Conservation (phyloP, 2,888 invertebrate species). For the Andrena bucephala region DNA sequence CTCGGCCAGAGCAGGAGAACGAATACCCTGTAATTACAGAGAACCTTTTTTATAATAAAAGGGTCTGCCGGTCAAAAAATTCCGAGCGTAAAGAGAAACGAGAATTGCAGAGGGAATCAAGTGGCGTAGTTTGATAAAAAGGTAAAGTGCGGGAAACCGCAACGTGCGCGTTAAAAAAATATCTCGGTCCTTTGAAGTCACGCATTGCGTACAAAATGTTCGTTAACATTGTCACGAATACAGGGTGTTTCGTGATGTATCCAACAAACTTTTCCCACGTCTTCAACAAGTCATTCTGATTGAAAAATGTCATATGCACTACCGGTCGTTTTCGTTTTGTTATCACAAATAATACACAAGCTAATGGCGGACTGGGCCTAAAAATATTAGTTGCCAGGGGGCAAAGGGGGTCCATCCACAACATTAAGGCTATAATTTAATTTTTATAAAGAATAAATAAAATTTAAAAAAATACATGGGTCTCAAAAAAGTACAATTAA, state of each 20-base stretch:
- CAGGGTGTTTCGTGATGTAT: too few species aligned
- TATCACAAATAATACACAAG: too few species aligned
- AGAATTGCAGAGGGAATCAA: constrained; percentile 46
- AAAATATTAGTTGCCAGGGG: too few species aligned
- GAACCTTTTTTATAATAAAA: constrained; percentile 46
- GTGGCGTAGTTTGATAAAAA: constrained; percentile 39
- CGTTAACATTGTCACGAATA: background rate
- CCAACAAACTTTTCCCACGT: too few species aligned
- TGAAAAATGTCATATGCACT: background rate
- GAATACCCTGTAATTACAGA: constrained; percentile 44
- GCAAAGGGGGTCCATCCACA: too few species aligned
- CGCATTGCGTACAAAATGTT: constrained; percentile 4
- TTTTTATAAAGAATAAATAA: too few species aligned
- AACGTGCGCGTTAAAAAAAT: constrained; percentile 3
- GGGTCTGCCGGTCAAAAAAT: constrained; percentile 36
- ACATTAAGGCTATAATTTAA: too few species aligned
- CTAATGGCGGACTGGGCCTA: too few species aligned
- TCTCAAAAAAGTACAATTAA: too few species aligned
- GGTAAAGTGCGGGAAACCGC: constrained; percentile 37
- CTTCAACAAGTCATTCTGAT: too few species aligned
- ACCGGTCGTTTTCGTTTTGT: too few species aligned
- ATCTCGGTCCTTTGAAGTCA: constrained; percentile 7
- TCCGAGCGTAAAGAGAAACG: constrained; percentile 24
- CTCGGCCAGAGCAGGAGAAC: constrained; percentile 4
- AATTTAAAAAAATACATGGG: too few species aligned